Evolutionary conservation across 2,113 vertebrate species (phyloP), one percentile per base, ranked within the genome.

Genomic region (Fregata magnificens): DNA sequence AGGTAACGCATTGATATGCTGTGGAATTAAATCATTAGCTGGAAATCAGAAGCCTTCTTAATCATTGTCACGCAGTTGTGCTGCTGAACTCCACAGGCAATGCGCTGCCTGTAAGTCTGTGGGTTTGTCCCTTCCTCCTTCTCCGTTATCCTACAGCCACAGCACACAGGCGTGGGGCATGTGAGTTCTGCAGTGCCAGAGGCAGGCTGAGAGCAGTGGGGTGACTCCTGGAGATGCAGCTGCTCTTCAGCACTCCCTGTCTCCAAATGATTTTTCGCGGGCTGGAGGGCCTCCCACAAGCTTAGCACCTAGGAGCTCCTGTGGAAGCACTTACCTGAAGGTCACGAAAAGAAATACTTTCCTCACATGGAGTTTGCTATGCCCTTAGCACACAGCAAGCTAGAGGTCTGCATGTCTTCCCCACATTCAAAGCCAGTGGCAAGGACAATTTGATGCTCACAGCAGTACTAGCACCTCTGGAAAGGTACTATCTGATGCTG

Each of bases 151-250:
- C 63, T n/a, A 15, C 13, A 42, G 21, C 17, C 40, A 14, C 28
- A 20, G 36, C 21, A 49, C 40, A 26, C 1, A 0, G 61, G 13
- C 13, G 2, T 14, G 7, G 45, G 31, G 5, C 11, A 38, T 17
- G 11, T 1, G 0, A 38, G 32, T 19, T 29, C 53, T 34, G 34
- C 26, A 58, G 32, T 76, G n/a, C 26, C 22, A 14, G 21, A 29
- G 20, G 18, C 12, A 70, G 20, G 24, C 31, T 42, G 45, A 26
- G 34, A 36, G 9, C 10, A 28, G 21, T 7, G 32, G 13, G 12
- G 5, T 49, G 16, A 13, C 9, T 31, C 32, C 12, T 69, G 22
- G 28, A 55, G 32, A 8, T 36, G 14, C 45, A 70, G 36, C 47
- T 34, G 40, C 22, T 18, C 13, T 53, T 52, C 77, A 34, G 26